Evolutionary conservation across 2,888 invertebrate species (phyloP).

Genomic region (Ophraella communa): DNA sequence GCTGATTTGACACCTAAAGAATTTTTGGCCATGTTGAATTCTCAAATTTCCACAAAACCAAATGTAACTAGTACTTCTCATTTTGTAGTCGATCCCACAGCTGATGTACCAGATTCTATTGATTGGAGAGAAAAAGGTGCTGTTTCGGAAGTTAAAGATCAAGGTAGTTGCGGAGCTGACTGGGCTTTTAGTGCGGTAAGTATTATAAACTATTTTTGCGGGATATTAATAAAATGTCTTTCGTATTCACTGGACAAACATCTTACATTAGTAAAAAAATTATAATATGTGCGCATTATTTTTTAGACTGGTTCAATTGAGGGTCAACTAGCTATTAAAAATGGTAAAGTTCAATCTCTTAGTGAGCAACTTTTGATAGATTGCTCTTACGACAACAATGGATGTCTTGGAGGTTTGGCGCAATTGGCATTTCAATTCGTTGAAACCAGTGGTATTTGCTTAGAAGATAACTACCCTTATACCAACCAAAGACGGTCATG

Average conservation of each 20-base stretch:
- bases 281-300: no score
- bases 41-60: neutral
- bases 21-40: slow-evolving; percentile 23
- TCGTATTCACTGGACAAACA: no score
- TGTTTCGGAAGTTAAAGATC: slow-evolving; percentile 12
- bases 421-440: slow-evolving; percentile 82
- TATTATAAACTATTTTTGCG: no score
- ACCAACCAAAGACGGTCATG: slow-evolving; percentile 23
- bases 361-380: slow-evolving; percentile 85
- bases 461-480: slow-evolving; percentile 83
- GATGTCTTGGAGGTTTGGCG: slow-evolving; percentile 81
- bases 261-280: no score
- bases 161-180: neutral
- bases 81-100: neutral
- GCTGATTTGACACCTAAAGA: slow-evolving; percentile 37
- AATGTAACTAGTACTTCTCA: neutral
- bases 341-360: slow-evolving; percentile 76
- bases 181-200: slow-evolving; percentile 25
- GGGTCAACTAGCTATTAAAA: slow-evolving; percentile 84
- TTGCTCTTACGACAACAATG: slow-evolving; percentile 76
- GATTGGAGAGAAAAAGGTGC: slow-evolving; percentile 19
- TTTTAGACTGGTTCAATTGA: slow-evolving; percentile 83
- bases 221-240: no score
- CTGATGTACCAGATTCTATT: neutral
- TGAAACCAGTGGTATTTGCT: slow-evolving; percentile 82